A percentile compares a stretch with the other conserved stretches of the same genome.
These are phyloP conservation scores for Labia minor DNA, from an alignment of 2,888 invertebrate species.

Conservation along the genomic window DNA sequence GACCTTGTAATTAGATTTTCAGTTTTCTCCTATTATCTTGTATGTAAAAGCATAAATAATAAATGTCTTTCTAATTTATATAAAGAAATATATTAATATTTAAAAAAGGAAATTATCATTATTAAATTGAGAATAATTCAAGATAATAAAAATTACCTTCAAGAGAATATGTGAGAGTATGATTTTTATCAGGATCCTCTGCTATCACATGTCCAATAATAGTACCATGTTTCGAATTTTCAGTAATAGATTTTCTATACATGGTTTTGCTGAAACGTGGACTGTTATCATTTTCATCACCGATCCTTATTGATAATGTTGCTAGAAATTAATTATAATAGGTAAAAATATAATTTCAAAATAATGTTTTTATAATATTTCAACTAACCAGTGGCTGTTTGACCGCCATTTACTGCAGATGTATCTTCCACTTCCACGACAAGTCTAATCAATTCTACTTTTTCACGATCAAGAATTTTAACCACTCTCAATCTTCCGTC, in stretches of 20 bases:
- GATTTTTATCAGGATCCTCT: slow-evolving; percentile 77
- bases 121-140: too few species aligned
- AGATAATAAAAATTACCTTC: slow-evolving; percentile 51
- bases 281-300: slow-evolving; percentile 84
- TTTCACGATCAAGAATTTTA: slow-evolving; percentile 69
- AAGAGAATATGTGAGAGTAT: slow-evolving; percentile 65
- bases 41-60: too few species aligned
- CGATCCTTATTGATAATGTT: slow-evolving; percentile 59
- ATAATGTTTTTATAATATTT: neutral
- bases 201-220: slow-evolving; percentile 69
- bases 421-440: slow-evolving; percentile 72
- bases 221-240: slow-evolving; percentile 77
- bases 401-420: slow-evolving; percentile 62
- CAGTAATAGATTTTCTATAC: slow-evolving; percentile 69
- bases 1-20: too few species aligned
- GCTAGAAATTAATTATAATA: slow-evolving; percentile 37
- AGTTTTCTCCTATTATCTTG: too few species aligned
- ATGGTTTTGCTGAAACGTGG: slow-evolving; percentile 71
- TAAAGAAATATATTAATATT: too few species aligned
- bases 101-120: too few species aligned
- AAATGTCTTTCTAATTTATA: too few species aligned
- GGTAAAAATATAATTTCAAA: neutral
- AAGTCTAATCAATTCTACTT: slow-evolving; percentile 65
- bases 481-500: slow-evolving; percentile 63
- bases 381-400: slow-evolving; percentile 56